phyloP scores from a whole-genome alignment of 2,113 vertebrate species.

The Labeo catla region DNA sequence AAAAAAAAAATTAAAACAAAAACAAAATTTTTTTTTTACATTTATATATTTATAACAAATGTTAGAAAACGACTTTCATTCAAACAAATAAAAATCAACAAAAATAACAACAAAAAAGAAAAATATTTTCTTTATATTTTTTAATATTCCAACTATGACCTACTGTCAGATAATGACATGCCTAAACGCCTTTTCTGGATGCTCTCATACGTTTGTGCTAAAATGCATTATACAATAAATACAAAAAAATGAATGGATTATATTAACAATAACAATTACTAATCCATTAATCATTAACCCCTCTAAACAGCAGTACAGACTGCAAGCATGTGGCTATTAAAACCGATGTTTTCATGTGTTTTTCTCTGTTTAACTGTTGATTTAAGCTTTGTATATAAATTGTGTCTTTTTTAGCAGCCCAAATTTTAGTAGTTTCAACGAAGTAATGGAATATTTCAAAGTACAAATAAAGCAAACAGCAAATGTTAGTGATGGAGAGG shows the following conservation, averaged over 20 bases:
- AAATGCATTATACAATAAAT: not conserved
- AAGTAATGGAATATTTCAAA: slow-evolving; percentile 14
- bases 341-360: not conserved
- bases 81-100: too few relatives aligned
- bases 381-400: not conserved
- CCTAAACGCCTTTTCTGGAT: not conserved
- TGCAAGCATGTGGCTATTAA: not conserved
- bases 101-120: too few relatives aligned
- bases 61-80: too few relatives aligned
- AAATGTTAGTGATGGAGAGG: not conserved
- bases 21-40: too few relatives aligned
- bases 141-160: not conserved
- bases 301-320: not conserved
- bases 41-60: too few relatives aligned
- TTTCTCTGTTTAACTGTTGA: not conserved
- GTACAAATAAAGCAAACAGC: not conserved
- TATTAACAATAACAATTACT: not conserved
- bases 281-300: not conserved
- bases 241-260: not conserved
- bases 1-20: not conserved
- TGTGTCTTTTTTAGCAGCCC: not conserved
- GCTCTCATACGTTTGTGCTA: not conserved
- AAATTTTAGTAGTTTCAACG: not conserved
- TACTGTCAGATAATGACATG: not conserved
- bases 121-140: too few relatives aligned